Evolutionary conservation across 1,140 invertebrate species (phyloP), one percentile per base, ranked within the genome.

Genomic region (Hyphantria cunea): DNA sequence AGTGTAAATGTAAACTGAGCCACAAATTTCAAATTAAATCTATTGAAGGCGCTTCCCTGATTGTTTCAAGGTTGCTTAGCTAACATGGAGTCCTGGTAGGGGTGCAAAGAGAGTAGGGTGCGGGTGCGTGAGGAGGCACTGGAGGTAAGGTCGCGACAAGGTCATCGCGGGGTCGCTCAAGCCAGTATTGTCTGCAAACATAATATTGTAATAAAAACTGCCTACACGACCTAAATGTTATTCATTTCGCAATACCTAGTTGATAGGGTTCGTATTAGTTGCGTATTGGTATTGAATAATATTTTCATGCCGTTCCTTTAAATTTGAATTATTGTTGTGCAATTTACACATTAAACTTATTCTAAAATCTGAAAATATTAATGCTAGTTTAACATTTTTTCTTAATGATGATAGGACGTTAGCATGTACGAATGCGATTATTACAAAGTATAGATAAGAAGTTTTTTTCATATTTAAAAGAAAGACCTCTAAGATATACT

Each of bases 61-160:
- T 69, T 67, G 68, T 76, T 75, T 69, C 69, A 78, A 67, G 74
- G 71, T 76, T 76, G 74, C 66, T 75, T 78, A 81, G 80, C 69
- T 81, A 73, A 80, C 75, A 66, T 61, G 37, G 68, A 67, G 76
- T 79, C 77, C 76, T 79, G 74, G 67, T 73, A 63, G 72, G 72
- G 66, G 37, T 9, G 37, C 37, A 39, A 7, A 10, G 7, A n/a
- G 37, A 39, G 60, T 44, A 65, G 54, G 59, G 48, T 62, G 31
- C 52, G 49, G 47, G 45, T 15, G 68, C 56, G 64, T 66, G 63
- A 52, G 59, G 63, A n/a, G 64, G 69, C 53, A 60, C 65, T 37
- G 53, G 73, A 77, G 56, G 68, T 72, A 77, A 84, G 84, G 84
- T 81, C 76, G 71, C 66, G 64, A 44, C 72, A 86, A 88, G 82